phyloP scores from a whole-genome alignment of 37 sponge, comb jelly and placozoan genomes.

The Axinella damicornis region DNA sequence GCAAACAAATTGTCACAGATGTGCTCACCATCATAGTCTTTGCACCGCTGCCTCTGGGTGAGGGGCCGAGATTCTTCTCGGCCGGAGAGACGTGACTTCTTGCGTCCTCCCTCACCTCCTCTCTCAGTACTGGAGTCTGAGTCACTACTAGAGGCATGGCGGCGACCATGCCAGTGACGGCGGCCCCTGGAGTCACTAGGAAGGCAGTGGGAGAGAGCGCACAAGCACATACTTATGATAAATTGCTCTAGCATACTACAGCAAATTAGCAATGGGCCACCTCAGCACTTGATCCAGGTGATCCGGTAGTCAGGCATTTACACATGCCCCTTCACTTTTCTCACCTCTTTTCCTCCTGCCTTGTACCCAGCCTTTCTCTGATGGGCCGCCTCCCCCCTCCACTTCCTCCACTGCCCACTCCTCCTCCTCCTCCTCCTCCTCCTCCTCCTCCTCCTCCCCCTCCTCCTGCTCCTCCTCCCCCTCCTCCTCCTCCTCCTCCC shows the following conservation, averaged over 20 bases:
- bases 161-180: constrained; percentile 4
- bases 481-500: not conserved
- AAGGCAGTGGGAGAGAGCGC: too few species aligned
- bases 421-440: constrained; percentile 2
- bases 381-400: constrained; percentile 10
- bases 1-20: not conserved
- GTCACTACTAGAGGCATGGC: constrained; percentile 31
- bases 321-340: too few species aligned
- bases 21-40: constrained; percentile 89
- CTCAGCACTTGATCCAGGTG: too few species aligned
- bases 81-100: not conserved
- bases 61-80: not conserved
- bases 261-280: too few species aligned
- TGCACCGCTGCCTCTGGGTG: constrained; percentile 74
- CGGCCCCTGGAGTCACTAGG: constrained; percentile 6
- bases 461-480: not conserved
- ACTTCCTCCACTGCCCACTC: not conserved
- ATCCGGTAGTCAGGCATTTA: too few species aligned
- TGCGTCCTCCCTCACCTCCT: not conserved
- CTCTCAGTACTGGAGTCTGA: constrained; percentile 31
- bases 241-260: not conserved
- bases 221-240: not conserved
- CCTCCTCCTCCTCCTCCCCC: not conserved
- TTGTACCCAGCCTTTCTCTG: constrained; percentile 40
- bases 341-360: constrained; percentile 30